Percentiles rank a stretch among this genome's conserved stretches.
Evolutionary conservation across 2,113 vertebrate species (phyloP).

Genomic region (Bolborhynchus lineola): DNA sequence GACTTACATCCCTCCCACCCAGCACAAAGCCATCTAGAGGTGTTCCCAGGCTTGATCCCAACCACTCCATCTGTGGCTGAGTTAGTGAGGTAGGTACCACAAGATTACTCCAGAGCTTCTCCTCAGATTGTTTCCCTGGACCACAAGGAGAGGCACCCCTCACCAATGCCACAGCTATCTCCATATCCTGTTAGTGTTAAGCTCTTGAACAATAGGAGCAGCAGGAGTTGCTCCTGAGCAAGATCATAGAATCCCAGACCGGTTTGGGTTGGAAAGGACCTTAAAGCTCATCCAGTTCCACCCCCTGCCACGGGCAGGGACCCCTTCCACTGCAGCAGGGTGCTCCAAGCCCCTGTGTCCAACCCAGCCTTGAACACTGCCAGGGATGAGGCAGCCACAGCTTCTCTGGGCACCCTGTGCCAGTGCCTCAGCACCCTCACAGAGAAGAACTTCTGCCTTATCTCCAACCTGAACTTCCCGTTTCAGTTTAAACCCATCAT

Average conservation of each 20-base stretch:
- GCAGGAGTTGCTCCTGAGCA: background rate
- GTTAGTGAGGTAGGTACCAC: background rate
- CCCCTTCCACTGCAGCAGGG: background rate
- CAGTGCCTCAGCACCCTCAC: background rate
- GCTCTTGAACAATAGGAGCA: background rate
- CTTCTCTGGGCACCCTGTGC: background rate
- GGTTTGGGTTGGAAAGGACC: background rate
- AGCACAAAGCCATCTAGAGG: background rate
- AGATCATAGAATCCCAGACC: background rate
- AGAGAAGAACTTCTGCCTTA: background rate
- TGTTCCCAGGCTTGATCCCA: fast-evolving
- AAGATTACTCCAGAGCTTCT: background rate
- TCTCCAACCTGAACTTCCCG: background rate
- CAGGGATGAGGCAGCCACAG: no score
- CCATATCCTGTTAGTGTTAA: background rate
- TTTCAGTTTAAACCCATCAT: background rate
- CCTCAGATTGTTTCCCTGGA: background rate
- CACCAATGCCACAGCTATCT: background rate
- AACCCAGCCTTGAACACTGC: no score
- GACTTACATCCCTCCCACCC: background rate
- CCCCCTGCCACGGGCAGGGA: background rate
- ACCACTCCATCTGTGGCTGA: background rate
- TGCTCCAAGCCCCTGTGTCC: background rate
- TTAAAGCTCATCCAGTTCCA: background rate
- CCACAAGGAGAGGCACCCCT: background rate